These are phyloP conservation scores for Hippocampus comes DNA, from an alignment of 2,113 vertebrate species.

Conservation along the genomic window DNA sequence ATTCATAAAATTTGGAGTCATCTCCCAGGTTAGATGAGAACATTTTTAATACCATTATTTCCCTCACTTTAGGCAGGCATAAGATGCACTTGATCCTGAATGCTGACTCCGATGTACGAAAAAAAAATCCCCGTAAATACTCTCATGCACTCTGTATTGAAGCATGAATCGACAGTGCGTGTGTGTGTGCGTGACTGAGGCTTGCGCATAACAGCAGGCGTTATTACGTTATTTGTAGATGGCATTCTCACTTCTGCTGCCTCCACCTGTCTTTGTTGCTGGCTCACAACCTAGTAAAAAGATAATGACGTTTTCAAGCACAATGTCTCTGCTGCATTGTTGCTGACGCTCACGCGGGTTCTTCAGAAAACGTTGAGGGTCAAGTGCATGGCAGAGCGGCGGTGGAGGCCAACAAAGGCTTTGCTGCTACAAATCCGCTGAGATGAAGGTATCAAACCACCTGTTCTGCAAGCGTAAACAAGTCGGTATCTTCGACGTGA, in stretches of 20 bases:
- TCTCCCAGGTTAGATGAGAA: not conserved
- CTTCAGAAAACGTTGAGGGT: not conserved
- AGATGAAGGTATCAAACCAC: conserved; percentile 8
- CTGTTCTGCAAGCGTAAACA: conserved; percentile 6
- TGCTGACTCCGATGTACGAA: not conserved
- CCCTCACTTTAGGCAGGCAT: not conserved
- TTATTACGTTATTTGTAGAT: not conserved
- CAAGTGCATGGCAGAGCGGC: not conserved
- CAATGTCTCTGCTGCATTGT: not conserved
- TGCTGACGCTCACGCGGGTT: not conserved
- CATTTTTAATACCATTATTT: not conserved
- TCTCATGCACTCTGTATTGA: not conserved
- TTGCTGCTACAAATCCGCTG: not conserved
- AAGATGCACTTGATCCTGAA: not conserved
- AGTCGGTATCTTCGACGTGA: not conserved
- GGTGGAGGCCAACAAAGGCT: not conserved
- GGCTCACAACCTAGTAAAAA: not conserved
- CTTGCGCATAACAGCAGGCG: not conserved
- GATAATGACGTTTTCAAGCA: not conserved
- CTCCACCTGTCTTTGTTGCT: not conserved
- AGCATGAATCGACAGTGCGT: not conserved
- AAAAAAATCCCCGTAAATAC: not conserved
- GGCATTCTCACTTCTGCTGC: not conserved
- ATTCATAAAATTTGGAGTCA: too few relatives aligned
- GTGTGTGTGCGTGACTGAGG: not conserved